Conservation (phyloP, 2,113 vertebrate genomes). For the Psittacus erithacus region DNA sequence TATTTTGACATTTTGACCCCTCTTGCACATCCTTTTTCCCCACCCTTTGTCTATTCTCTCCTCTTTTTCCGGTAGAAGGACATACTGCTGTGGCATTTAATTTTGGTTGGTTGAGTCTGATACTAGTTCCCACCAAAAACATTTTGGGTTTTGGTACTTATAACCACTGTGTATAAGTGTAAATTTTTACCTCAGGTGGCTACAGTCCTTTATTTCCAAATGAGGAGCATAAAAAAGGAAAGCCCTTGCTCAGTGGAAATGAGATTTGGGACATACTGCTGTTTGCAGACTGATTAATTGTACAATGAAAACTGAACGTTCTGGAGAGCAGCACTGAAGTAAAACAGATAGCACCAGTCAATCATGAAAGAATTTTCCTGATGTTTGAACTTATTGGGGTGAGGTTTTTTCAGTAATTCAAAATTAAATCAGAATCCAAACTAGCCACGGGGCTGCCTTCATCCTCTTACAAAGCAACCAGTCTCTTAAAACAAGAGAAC, state of each 20-base stretch:
- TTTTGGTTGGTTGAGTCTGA: background rate
- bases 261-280: background rate
- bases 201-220: background rate
- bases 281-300: background rate
- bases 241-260: background rate
- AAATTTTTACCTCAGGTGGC: background rate
- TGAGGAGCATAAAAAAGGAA: background rate
- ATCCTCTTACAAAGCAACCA: background rate
- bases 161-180: background rate
- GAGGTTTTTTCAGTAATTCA: background rate
- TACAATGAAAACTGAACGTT: background rate
- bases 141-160: background rate
- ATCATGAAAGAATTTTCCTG: background rate
- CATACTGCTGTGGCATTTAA: background rate
- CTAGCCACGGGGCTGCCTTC: background rate
- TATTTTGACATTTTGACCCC: background rate
- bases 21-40: background rate
- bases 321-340: background rate
- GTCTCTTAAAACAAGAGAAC: background rate
- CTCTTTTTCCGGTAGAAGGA: background rate
- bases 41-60: background rate
- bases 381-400: background rate
- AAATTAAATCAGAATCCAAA: background rate
- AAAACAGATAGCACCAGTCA: background rate
- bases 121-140: background rate